These are phyloP conservation scores for Halichoeres trimaculatus DNA, from an alignment of 2,113 vertebrate genomes.

Conservation along the genomic window DNA sequence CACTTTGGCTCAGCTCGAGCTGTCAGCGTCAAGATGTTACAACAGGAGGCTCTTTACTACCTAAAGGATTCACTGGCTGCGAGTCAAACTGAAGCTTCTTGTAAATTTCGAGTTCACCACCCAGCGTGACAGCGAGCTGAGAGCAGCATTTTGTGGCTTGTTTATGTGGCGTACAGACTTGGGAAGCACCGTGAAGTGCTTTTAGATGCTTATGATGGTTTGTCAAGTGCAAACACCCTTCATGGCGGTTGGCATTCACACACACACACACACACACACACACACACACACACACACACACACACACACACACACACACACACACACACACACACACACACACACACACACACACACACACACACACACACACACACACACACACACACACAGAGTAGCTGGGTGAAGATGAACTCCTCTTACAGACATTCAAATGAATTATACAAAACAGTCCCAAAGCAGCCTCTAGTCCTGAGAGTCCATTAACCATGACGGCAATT, in stretches of 20 bases:
- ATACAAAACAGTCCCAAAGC: slow-evolving; percentile 38
- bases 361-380: background rate
- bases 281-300: background rate
- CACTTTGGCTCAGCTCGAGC: background rate
- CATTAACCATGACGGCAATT: slow-evolving; percentile 46
- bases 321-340: background rate
- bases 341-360: background rate
- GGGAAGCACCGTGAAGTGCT: slow-evolving; percentile 14
- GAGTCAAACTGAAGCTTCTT: slow-evolving; percentile 18
- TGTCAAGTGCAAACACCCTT: slow-evolving; percentile 20
- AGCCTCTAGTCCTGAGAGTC: slow-evolving; percentile 22
- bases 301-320: background rate
- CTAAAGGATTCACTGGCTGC: slow-evolving; percentile 6
- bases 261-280: background rate
- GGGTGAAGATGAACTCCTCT: slow-evolving; percentile 10
- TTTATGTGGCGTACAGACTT: background rate
- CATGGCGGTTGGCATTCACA: no score
- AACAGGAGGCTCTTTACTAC: slow-evolving; percentile 24
- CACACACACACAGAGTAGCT: background rate
- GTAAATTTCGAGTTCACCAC: slow-evolving; percentile 3
- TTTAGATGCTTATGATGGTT: slow-evolving; percentile 17
- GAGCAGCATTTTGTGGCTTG: slow-evolving; percentile 12
- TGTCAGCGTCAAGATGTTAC: background rate
- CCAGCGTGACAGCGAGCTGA: background rate
- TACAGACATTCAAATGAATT: slow-evolving; percentile 46